phyloP scores from a whole-genome alignment of 2,888 invertebrate species.

The Micoletzkya japonica region DNA sequence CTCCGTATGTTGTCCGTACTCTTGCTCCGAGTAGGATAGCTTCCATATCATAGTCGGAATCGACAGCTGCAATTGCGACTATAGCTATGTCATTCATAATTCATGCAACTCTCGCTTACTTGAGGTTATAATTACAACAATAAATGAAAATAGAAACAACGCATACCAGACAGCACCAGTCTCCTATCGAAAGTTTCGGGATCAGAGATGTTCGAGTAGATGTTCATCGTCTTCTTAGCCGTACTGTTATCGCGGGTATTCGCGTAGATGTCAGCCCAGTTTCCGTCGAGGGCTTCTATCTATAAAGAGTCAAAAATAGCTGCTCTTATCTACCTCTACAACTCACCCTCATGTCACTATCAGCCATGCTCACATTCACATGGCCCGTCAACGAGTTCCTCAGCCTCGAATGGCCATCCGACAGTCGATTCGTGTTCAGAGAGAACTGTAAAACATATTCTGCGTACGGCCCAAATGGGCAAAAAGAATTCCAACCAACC shows the following conservation, averaged over 20 bases:
- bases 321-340: too few species aligned
- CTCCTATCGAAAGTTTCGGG: background rate
- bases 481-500: slow-evolving; percentile 28
- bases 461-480: background rate
- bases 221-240: slow-evolving; percentile 15
- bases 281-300: slow-evolving; percentile 22
- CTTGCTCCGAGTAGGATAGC: slow-evolving; percentile 20
- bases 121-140: too few species aligned
- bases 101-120: background rate
- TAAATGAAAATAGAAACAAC: too few species aligned
- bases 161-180: slow-evolving; percentile 12
- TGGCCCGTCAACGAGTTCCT: slow-evolving; percentile 8
- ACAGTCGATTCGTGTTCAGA: slow-evolving; percentile 1
- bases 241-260: slow-evolving; percentile 1
- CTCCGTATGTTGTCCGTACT: slow-evolving; percentile 24
- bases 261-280: slow-evolving; percentile 18
- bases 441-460: slow-evolving; percentile 5
- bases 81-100: background rate
- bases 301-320: background rate
- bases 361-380: slow-evolving; percentile 14
- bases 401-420: slow-evolving; percentile 1
- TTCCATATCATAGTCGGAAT: slow-evolving; percentile 13
- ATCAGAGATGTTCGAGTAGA: slow-evolving; percentile 13
- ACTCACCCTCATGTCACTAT: slow-evolving; percentile 13
- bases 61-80: slow-evolving; percentile 13